Conservation (phyloP, 2,113 vertebrate species). For the Paradoxurus hermaphroditus region DNA sequence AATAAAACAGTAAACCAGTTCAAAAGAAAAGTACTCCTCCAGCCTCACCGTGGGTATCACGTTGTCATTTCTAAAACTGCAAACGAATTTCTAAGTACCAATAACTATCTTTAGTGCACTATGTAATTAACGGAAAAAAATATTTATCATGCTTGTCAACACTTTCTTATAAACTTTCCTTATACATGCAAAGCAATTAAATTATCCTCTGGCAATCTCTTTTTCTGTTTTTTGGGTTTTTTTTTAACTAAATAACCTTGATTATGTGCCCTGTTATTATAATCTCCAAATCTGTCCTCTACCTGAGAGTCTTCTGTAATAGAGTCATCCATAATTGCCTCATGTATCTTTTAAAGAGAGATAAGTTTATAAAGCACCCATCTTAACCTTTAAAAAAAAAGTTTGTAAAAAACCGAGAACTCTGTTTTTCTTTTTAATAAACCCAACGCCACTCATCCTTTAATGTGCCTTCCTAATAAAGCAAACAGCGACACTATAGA, state of each 20-base stretch:
- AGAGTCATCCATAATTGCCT: not conserved
- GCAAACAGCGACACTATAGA: not conserved
- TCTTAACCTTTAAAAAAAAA: not conserved
- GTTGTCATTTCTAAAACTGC: not conserved
- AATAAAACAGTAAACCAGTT: not conserved
- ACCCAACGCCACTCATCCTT: not conserved
- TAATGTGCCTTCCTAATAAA: not conserved
- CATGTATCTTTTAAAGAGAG: not conserved
- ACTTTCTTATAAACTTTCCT: conserved; percentile 33
- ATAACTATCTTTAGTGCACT: not conserved
- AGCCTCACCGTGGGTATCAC: not conserved
- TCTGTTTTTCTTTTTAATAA: not conserved
- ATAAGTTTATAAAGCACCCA: not conserved
- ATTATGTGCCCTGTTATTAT: not conserved
- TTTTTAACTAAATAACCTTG: conserved; percentile 27
- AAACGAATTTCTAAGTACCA: not conserved
- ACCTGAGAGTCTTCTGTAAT: not conserved
- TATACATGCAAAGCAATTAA: conserved; percentile 30
- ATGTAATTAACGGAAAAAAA: conserved; percentile 38
- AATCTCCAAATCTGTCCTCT: not conserved
- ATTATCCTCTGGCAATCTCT: not conserved
- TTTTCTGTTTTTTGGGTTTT: not conserved
- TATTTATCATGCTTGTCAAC: conserved; percentile 38
- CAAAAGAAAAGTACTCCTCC: not conserved
- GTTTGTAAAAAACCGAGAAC: not conserved